Evolutionary conservation across 2,113 vertebrate species (phyloP), one percentile per base, ranked within the genome.

Genomic region (Sus scrofa): DNA sequence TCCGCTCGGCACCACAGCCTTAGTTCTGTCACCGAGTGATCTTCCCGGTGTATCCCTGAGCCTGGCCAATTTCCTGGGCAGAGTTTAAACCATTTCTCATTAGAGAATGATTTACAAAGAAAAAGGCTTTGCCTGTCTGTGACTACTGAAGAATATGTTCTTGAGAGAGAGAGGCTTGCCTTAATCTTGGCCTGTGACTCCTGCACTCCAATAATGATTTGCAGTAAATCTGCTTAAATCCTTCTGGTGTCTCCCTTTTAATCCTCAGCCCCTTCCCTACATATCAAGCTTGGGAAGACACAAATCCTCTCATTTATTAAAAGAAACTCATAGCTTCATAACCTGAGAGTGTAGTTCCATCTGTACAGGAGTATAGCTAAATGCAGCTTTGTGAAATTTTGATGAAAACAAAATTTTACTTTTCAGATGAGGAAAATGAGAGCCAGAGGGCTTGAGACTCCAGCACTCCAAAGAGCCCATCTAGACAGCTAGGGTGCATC

Each of bases 101-200:
- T 95, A 94, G 0, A 96, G 62, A 37, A 93, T 97, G 95, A 93
- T 60, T 92, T 82, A 34, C 77, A 95, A 78, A 77, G 24, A 27
- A 97, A 89, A 96, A 95, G 26, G 34, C 79, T 96, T 96, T 96
- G 1, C 16, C 37, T 83, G 7, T 13, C 19, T 96, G 67, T 95
- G 93, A 44, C 83, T 93, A 95, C 83, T 81, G 79, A 97, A 98
- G 97, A 30, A 97, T 98, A 93, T 34, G 11, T 62, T 94, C 96
- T 77, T 88, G 86, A 75, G 3, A 93, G 75, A 52, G 11, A 88
- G 8, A 90, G 79, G 26, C 88, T 97, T 94, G 73, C 90, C 95
- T 97, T 78, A 92, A 95, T 95, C 96, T 91, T 79, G 30, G 86
- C 70, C 70, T 82, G 2, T 50, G 94, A 60, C 68, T 90, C 32